A percentile compares a stretch with the other conserved stretches of the same genome.
Evolutionary conservation across 2,888 invertebrate genomes (phyloP).

Genomic region (Plebejus argus): DNA sequence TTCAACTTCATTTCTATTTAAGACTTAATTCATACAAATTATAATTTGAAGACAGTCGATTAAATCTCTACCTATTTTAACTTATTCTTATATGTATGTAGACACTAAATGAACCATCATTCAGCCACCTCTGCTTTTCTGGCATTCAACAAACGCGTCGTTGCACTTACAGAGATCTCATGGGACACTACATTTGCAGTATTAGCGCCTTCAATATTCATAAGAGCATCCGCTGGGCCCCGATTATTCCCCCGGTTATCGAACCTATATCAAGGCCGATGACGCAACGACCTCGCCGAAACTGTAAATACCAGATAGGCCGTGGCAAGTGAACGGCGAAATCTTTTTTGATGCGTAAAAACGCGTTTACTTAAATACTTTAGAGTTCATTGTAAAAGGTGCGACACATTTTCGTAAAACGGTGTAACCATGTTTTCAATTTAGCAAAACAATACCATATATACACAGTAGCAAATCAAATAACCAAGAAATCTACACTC

Average conservation of each 20-base stretch:
- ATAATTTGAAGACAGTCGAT: too few relatives aligned
- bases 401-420: too few relatives aligned
- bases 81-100: too few relatives aligned
- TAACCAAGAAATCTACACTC: conserved; percentile 14
- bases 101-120: too few relatives aligned
- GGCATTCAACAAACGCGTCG: background rate
- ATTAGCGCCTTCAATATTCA: conserved; percentile 65
- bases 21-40: too few relatives aligned
- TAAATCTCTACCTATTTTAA: too few relatives aligned
- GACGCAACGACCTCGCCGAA: conserved; percentile 64
- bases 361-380: too few relatives aligned
- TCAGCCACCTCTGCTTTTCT: background rate
- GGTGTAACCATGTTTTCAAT: background rate
- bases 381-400: too few relatives aligned
- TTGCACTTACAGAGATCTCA: conserved; percentile 47
- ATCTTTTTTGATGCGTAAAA: background rate
- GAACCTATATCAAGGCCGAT: conserved; percentile 67
- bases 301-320: conserved; percentile 49
- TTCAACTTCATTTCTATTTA: too few relatives aligned
- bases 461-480: conserved; percentile 6
- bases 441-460: background rate
- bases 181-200: conserved; percentile 63
- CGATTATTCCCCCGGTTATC: conserved; percentile 68
- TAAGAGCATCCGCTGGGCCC: conserved; percentile 58
- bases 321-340: background rate